Base-by-base conservation (phyloP, 2,888 invertebrate genomes). In the Perizoma affinitatum region DNA sequence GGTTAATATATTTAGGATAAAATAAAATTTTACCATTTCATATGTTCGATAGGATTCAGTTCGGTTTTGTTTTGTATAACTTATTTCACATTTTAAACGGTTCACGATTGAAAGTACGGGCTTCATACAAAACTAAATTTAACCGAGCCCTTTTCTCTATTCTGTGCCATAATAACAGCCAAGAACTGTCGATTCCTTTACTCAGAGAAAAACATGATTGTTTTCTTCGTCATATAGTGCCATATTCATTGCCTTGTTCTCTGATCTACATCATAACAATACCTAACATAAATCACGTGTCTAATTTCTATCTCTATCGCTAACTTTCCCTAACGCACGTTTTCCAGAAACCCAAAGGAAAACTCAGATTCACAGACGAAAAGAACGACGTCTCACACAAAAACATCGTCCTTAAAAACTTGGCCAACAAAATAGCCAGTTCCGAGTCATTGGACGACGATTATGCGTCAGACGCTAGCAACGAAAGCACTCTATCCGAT, bases 401-500 rank as follows among this genome's bases (percentile, higher is more conserved):
- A 69, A 92, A 84, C 58, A 90, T 92, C 1, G 86, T 91, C 1
- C 73, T 92, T 3, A 92, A 92, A 73, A 92, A 91, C 63, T 76
- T 92, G 46, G 90, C 88, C 0, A 84, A 84, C 48, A 90, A 91
- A 82, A 90, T 92, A 42, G 88, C 88, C 2, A 90, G 87, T 58
- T 73, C 88, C 0, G 91, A 92, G 60, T 87, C 87, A 0, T 61
- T 90, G 10, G 86, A 88, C 11, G 86, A 80, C 4, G 90, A 90
- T 50, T 88, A 85, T 52, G 90, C 89, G 34, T 90, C 91, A 0
- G 92, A 92, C 35, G 82, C 78, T 0, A 92, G 91, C 57, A 88
- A 90, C 48, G 90, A 90, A 53, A 91, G 91, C 61, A 91, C 92
- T 0, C 36, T 89, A n/a, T 92, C 92, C 0, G 92, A 92, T 33